Evolutionary conservation across 2,888 invertebrate genomes (phyloP), one percentile per base, ranked within the genome.

Genomic region (Litoditis marina): DNA sequence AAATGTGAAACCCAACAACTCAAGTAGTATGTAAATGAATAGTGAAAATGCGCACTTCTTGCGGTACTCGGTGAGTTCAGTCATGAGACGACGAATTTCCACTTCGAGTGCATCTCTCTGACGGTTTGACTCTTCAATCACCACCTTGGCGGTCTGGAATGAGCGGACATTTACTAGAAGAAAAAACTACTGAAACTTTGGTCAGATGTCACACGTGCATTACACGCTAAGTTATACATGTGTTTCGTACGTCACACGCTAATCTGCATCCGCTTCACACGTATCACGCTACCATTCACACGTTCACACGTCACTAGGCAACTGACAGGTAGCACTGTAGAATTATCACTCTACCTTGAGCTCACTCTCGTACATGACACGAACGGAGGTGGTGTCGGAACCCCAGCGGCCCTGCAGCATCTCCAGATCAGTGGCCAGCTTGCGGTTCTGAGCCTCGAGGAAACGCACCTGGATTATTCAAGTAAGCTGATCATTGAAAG

Each of bases 361-460:
- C 60, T 76, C 76, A 25, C 68, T 67, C 49, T 77, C 78, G 62
- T 73, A 79, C 71, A 77, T 79, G 34, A 73, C 69, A 52, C 70
- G 77, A 47, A 79, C 76, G 61, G 71, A 76, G 30, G 76, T 70
- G n/a, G 81, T 76, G 60, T 82, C 82, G 57, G 79, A 79, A 54
- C 83, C 83, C 78, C 81, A 80, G 28, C 80, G 73, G 51, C 71
- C 71, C 44, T 74, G 74, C 25, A 82, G 73, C 44, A 71, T 57
- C 32, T 79, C 76, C 63, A 81, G 63, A 60, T 81, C 81, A 30
- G 71, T 73, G 30, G 75, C 73, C 66, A 82, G 69, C 65, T 82
- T 82, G 53, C 81, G 77, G 64, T 82, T 82, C 65, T 82, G 82
- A 8, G 81, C 81, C 52, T 82, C 79, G 63, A 79, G 65, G 67